Evolutionary conservation across 1,140 invertebrate species (phyloP).

Genomic region (Neoseiulus cucumeris): DNA sequence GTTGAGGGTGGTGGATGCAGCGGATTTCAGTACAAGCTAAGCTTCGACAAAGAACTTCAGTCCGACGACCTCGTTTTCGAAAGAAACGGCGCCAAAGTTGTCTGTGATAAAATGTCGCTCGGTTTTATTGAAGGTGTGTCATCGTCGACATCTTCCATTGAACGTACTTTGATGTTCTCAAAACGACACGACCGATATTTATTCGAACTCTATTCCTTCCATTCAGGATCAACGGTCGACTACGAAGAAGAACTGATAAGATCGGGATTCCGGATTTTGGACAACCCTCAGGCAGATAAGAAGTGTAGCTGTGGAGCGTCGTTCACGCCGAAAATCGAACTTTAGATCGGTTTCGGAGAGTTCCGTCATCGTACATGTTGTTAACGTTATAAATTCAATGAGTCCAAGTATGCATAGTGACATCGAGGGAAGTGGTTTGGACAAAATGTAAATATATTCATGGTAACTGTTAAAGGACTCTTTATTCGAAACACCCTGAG

Average conservation of each 20-base stretch:
- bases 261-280: constrained; percentile 72
- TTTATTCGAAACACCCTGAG: constrained; percentile 40
- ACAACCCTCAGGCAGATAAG: constrained; percentile 90
- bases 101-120: constrained; percentile 68
- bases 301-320: constrained; percentile 96
- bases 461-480: constrained; percentile 16
- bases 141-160: background rate
- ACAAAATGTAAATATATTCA: background rate
- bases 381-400: no score
- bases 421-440: no score
- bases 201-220: constrained; percentile 23
- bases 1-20: constrained; percentile 95
- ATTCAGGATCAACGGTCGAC: constrained; percentile 53
- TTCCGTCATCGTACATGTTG: no score
- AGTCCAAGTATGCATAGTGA: no score
- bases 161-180: background rate
- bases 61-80: constrained; percentile 60
- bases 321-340: constrained; percentile 67
- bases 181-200: constrained; percentile 28
- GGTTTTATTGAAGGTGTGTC: constrained; percentile 52
- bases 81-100: constrained; percentile 59
- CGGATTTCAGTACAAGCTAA: constrained; percentile 97
- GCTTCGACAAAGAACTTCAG: constrained; percentile 40
- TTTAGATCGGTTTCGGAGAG: no score
- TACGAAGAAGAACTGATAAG: constrained; percentile 84